phyloP scores from a whole-genome alignment of 1,140 invertebrate species.

The Anastrepha obliqua region DNA sequence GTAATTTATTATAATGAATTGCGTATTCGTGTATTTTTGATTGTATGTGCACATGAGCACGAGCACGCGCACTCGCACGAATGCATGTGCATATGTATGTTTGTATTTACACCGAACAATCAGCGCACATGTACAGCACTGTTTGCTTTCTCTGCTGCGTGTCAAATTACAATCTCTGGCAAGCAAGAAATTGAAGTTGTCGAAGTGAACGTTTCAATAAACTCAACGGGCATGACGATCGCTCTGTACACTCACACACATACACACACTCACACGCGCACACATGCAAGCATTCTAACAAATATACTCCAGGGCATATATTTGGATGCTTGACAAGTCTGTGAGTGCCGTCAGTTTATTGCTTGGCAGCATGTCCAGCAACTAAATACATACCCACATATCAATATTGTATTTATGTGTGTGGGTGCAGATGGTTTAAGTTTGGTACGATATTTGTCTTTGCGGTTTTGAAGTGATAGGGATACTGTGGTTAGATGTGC shows the following conservation, averaged over 20 bases:
- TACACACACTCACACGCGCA: not conserved
- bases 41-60: not conserved
- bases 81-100: not conserved
- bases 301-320: not conserved
- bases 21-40: slow-evolving; percentile 15
- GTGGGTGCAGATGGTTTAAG: not conserved
- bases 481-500: not conserved
- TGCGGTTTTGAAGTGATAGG: not conserved
- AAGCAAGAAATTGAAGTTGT: slow-evolving; percentile 42
- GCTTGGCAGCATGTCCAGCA: not conserved
- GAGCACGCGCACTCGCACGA: too few species aligned
- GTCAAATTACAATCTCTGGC: slow-evolving; percentile 38
- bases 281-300: not conserved
- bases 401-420: not conserved
- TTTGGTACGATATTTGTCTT: not conserved
- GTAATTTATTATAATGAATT: slow-evolving; percentile 50
- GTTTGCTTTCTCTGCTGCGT: not conserved
- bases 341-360: not conserved
- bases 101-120: not conserved
- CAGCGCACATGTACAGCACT: not conserved
- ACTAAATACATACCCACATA: not conserved
- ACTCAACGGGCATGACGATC: slow-evolving; percentile 10
- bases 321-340: not conserved
- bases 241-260: not conserved
- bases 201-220: slow-evolving; percentile 49